A percentile compares a stretch with the other conserved stretches of the same genome.
phyloP scores from a whole-genome alignment of 35 echinoderm and acorn worm genomes.

The Apostichopus parvimensis region DNA sequence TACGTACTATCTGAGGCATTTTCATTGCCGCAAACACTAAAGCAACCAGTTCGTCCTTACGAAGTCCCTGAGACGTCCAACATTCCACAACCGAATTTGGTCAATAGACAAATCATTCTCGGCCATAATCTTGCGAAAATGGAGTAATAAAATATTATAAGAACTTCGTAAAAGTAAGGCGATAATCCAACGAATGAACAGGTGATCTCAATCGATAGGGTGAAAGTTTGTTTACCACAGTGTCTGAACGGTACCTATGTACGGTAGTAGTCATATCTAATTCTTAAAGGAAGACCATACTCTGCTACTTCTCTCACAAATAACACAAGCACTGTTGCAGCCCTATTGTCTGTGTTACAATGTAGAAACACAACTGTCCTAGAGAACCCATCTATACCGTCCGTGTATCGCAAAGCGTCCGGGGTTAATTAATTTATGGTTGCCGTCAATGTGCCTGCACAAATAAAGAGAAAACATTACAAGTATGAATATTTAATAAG shows the following conservation, averaged over 20 bases:
- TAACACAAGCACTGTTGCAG: background rate
- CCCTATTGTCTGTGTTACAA: background rate
- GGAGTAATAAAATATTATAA: no score
- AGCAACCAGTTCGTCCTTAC: conserved; percentile 14
- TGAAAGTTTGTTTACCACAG: no score
- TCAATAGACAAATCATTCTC: background rate
- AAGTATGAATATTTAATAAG: no score
- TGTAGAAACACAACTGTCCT: background rate
- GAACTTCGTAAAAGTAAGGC: no score
- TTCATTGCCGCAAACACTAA: background rate
- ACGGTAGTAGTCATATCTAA: background rate
- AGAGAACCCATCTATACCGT: background rate
- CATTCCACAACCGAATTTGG: conserved; percentile 14
- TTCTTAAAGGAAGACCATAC: conserved; percentile 23
- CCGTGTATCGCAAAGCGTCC: background rate
- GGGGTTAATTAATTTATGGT: no score
- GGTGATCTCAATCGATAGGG: no score
- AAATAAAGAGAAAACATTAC: no score
- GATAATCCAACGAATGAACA: no score
- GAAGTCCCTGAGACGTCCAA: background rate
- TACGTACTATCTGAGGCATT: background rate
- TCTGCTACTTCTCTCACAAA: background rate
- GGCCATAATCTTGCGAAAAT: no score
- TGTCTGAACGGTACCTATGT: no score
- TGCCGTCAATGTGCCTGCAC: no score